Conservation (phyloP, 1,140 invertebrate species). For the Halesus radiatus region DNA sequence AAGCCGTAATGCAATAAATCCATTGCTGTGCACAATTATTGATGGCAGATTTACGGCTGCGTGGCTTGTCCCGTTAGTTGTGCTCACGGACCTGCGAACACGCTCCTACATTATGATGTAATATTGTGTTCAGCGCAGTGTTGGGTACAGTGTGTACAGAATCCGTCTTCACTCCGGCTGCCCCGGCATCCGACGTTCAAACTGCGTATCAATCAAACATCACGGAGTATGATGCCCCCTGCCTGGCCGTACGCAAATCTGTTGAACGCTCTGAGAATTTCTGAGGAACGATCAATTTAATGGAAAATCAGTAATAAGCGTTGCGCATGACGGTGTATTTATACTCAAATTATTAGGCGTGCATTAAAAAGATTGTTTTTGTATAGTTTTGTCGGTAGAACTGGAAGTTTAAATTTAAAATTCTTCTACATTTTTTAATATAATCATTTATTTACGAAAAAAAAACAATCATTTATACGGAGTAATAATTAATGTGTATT, state of each 20-base stretch:
- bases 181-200: not conserved
- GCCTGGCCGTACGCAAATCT: not conserved
- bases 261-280: not conserved
- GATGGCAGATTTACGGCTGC: not conserved
- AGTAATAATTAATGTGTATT: too few species aligned
- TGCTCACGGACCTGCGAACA: not conserved
- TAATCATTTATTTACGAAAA: too few species aligned
- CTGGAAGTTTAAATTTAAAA: too few species aligned
- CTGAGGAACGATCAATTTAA: not conserved
- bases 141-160: too few species aligned
- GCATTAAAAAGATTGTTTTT: too few species aligned
- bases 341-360: too few species aligned
- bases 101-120: not conserved
- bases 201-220: constrained; percentile 14
- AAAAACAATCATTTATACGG: too few species aligned
- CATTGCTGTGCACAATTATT: not conserved
- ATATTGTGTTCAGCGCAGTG: too few species aligned
- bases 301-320: constrained; percentile 7
- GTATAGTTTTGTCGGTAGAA: too few species aligned
- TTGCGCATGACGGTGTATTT: too few species aligned
- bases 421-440: too few species aligned
- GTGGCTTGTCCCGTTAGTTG: not conserved
- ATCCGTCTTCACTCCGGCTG: too few species aligned
- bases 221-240: not conserved
- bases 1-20: not conserved